Evolutionary conservation across 2,888 invertebrate genomes (phyloP).

Genomic region (Cistogaster globosa): DNA sequence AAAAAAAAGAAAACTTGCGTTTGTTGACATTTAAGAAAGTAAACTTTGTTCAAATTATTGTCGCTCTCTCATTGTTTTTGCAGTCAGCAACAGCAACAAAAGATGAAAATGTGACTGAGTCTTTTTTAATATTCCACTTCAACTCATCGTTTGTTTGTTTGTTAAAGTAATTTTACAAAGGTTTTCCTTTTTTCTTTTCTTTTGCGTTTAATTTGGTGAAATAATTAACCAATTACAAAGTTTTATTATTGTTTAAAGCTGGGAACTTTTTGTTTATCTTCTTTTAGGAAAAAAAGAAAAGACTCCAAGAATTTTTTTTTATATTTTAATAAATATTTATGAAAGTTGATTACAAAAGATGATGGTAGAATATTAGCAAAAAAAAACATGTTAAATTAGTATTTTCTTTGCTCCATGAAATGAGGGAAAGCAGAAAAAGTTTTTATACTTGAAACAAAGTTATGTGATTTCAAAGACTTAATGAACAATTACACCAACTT

Average conservation of each 20-base stretch:
- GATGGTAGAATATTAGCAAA: too few relatives aligned
- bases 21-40: too few relatives aligned
- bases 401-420: too few relatives aligned
- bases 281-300: not conserved
- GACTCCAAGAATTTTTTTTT: not conserved
- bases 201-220: slow-evolving; percentile 53
- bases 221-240: slow-evolving; percentile 49
- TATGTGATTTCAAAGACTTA: too few relatives aligned
- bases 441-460: too few relatives aligned
- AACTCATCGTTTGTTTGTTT: not conserved
- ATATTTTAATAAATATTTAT: too few relatives aligned
- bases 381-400: too few relatives aligned
- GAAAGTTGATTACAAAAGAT: too few relatives aligned
- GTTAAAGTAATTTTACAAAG: slow-evolving; percentile 5
- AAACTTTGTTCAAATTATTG: too few relatives aligned
- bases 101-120: not conserved
- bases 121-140: not conserved
- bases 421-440: too few relatives aligned
- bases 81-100: not conserved
- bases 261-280: not conserved
- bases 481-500: too few relatives aligned
- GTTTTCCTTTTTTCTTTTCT: not conserved
- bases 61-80: not conserved
- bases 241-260: slow-evolving; percentile 29
- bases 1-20: too few relatives aligned